Evolutionary conservation across 53 echinoderm and acorn worm species (phyloP).

Genomic region (Luidia sarsii): DNA sequence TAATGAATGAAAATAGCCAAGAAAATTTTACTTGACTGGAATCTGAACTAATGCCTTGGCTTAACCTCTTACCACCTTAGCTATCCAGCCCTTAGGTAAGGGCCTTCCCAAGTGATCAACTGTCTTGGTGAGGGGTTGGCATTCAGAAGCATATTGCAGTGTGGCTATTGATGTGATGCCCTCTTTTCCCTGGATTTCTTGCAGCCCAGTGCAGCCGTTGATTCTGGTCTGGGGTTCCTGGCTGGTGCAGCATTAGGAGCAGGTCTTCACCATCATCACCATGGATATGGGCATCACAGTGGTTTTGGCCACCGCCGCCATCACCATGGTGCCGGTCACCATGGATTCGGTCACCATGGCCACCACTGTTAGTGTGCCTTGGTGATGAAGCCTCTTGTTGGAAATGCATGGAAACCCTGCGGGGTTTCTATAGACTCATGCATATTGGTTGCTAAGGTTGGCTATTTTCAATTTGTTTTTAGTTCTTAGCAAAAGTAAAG

Average conservation of each 20-base stretch:
- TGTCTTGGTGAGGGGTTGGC: too few relatives aligned
- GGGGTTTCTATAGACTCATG: neutral
- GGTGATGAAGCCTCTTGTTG: neutral
- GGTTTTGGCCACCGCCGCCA: neutral
- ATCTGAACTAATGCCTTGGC: too few relatives aligned
- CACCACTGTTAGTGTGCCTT: conserved; percentile 17
- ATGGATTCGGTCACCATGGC: conserved; percentile 26
- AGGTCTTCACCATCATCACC: conserved; percentile 31
- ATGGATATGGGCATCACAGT: conserved; percentile 4
- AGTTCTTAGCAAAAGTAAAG: too few relatives aligned
- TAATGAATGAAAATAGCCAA: too few relatives aligned
- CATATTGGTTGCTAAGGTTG: too few relatives aligned
- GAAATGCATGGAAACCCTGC: neutral
- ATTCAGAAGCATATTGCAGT: too few relatives aligned
- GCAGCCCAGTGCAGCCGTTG: conserved; percentile 4
- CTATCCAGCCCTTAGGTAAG: too few relatives aligned
- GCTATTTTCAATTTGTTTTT: neutral
- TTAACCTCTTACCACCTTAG: too few relatives aligned
- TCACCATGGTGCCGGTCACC: conserved; percentile 32
- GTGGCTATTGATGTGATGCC: too few relatives aligned
- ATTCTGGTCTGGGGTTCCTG: conserved; percentile 14
- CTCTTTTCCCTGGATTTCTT: too few relatives aligned
- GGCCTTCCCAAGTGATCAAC: too few relatives aligned
- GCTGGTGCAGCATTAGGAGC: conserved; percentile 25
- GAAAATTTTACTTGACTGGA: too few relatives aligned